Evolutionary conservation across 1,140 invertebrate species (phyloP), one percentile per base, ranked within the genome.

Genomic region (Ceratoteleas bidentatus): DNA sequence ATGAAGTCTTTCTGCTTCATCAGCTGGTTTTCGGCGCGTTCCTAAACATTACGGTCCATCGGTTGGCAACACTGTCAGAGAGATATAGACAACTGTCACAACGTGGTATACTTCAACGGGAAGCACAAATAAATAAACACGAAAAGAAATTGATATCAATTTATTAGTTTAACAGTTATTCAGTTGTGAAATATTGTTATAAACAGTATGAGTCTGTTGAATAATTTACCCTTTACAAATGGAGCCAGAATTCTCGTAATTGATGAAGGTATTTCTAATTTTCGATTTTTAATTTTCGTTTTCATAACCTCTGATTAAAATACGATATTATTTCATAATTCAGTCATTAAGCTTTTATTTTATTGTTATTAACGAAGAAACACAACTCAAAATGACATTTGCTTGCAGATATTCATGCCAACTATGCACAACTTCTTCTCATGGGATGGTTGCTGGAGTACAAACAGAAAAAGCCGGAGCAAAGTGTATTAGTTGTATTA

Each of bases 381-480:
- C n/a, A n/a, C n/a, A n/a, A n/a, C n/a, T n/a, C n/a, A n/a, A n/a
- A n/a, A n/a, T n/a, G n/a, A n/a, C n/a, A n/a, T 61, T 77, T 65
- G 9, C 33, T 65, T 53, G 64, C 45, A 91, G 90, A 72, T 52
- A 16, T 84, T 5, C 64, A 89, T 36, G 84, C 62, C 6, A 82
- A 81, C 14, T 86, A 87, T 66, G 85, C 85, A 0, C 61, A 75
- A 73, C 36, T 70, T 11, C 77, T 92, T 7, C 83, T 91, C 0
- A 61, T 87, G 38, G 88, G 89, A 53, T 92, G 90, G 88, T 24
- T 92, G n/a, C 75, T 87, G 64, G 80, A 68, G 69, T 87, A 78
- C 53, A 85, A 81, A 43, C 78, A 84, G 40, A 84, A 83, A 36
- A 81, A 80, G 34, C 47, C 72, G 3, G 36, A 81, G 5, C 10